Base-by-base conservation (phyloP, 2,888 invertebrate species). In the Eupsilia transversa region DNA sequence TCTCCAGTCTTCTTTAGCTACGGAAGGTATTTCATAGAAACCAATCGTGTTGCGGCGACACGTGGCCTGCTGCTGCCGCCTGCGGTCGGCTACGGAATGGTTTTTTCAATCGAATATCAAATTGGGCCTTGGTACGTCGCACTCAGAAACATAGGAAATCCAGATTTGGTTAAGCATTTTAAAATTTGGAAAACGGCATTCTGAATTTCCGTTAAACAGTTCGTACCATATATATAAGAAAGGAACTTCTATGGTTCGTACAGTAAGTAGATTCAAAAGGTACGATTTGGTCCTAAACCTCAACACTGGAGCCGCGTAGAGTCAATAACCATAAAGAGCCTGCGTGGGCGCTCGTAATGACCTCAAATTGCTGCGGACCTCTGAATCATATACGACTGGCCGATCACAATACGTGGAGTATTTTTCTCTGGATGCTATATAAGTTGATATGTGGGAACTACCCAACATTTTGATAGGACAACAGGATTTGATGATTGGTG, bases 241-340 rank as follows among this genome's bases (percentile, higher is more conserved):
- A n/a, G n/a, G n/a, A n/a, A n/a, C n/a, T 20, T 3, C 12, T 30
- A 12, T 20, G 0, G 12, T 56, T 30, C 10, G 14, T 52, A 30
- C 20, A 38, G 35, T 35, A 63, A 30, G 20, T 35, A 41, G 6
- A 56, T 61, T 23, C 23, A 20, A 69, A 74, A 57, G 52, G n/a
- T 49, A 46, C 57, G 17, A 17, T 60, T 72, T n/a, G 30, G 20
- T 52, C 35, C 43, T 61, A 64, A 67, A 66, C 63, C 57, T 66
- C 14, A 38, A 80, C 7, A 38, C 57, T 80, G 61, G 46, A 59
- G 43, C 61, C 46, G 68, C 72, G 72, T 70, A 66, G 27, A 77
- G 78, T 87, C 80, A 87, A 82, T 87, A 85, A 80, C 71, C 76
- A 76, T 69, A 79, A 79, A 87, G 38, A 57, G 72, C 5, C 56